Evolutionary conservation across 2,888 invertebrate species (phyloP).

Genomic region (Ethmia dodecea): DNA sequence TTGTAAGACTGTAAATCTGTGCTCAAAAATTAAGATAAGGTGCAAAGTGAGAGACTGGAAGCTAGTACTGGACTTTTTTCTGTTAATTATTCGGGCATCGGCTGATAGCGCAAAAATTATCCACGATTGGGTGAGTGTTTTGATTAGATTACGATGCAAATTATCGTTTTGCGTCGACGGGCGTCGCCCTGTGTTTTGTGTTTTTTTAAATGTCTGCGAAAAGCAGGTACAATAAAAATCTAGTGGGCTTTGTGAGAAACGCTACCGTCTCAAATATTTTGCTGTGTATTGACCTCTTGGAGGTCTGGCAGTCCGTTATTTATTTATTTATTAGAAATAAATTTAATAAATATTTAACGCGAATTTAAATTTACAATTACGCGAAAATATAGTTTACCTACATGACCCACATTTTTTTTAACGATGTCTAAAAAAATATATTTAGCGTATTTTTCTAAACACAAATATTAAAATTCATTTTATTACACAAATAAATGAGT

Average conservation of each 20-base stretch:
- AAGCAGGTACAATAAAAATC: slow-evolving; percentile 25
- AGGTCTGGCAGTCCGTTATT: too few species aligned
- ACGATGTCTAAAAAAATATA: too few species aligned
- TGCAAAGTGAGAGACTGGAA: slow-evolving; percentile 62
- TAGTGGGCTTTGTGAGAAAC: slow-evolving; percentile 38
- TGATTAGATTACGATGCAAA: slow-evolving; percentile 75
- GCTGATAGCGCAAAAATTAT: slow-evolving; percentile 69
- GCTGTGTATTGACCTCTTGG: slow-evolving; percentile 39
- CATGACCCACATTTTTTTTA: too few species aligned
- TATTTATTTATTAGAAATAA: too few species aligned
- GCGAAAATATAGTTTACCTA: too few species aligned
- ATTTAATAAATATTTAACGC: too few species aligned
- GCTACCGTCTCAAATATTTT: slow-evolving; percentile 39
- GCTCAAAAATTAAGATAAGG: slow-evolving; percentile 47
- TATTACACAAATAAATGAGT: too few species aligned
- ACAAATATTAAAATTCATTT: too few species aligned
- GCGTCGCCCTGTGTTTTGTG: slow-evolving; percentile 32
- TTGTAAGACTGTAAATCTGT: slow-evolving; percentile 53
- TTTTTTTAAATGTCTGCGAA: slow-evolving; percentile 36
- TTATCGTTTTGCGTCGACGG: slow-evolving; percentile 52
- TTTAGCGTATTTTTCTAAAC: too few species aligned
- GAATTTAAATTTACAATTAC: too few species aligned
- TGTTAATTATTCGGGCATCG: slow-evolving; percentile 43
- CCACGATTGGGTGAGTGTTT: slow-evolving; percentile 75
- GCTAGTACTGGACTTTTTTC: slow-evolving; percentile 47